Evolutionary conservation across 2,113 vertebrate species (phyloP), one percentile per base, ranked within the genome.

Genomic region (Campylorhamphus procurvoides): DNA sequence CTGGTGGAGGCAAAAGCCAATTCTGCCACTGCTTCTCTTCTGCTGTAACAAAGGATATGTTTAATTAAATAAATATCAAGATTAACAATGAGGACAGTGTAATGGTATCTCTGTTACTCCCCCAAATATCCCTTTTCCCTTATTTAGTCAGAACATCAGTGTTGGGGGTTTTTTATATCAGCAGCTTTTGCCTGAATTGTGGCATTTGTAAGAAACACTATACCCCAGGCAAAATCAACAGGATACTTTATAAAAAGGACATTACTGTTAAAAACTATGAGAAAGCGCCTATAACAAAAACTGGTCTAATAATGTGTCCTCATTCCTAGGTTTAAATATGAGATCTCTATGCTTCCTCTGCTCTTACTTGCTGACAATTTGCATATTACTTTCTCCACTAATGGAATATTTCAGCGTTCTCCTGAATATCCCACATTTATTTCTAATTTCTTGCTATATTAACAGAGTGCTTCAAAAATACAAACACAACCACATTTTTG

Each of bases 1-100:
- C 82, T 94, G 89, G 82, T 72, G 31, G 59, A 93, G 78, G 78
- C 66, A 87, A 94, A 96, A 90, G 91, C 78, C 91, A 90, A 78
- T 91, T 93, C 84, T 86, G 72, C 52, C 77, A 82, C 68, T 60
- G 75, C 27, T 59, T 73, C 76, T 81, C 86, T 95, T 91, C 80
- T 75, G 37, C 40, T 87, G 52, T 59, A 87, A 95, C 78, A 93
- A 93, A 96, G 62, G 77, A 64, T 89, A 64, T 58, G 44, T 86
- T 96, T 94, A 88, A 90, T 89, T 84, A 90, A 79, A 93, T 55
- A 91, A 92, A 76, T 89, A 92, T 35, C 50, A 49, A 78, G 60
- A 84, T 84, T 80, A 93, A 92, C 55, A 79, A 76, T 72, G 18
- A 91, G 66, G 50, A 84, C 31, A 49, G 23, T 28, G 78, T n/a